phyloP scores from a whole-genome alignment of 2,113 vertebrate species.

The Phaethon lepturus region DNA sequence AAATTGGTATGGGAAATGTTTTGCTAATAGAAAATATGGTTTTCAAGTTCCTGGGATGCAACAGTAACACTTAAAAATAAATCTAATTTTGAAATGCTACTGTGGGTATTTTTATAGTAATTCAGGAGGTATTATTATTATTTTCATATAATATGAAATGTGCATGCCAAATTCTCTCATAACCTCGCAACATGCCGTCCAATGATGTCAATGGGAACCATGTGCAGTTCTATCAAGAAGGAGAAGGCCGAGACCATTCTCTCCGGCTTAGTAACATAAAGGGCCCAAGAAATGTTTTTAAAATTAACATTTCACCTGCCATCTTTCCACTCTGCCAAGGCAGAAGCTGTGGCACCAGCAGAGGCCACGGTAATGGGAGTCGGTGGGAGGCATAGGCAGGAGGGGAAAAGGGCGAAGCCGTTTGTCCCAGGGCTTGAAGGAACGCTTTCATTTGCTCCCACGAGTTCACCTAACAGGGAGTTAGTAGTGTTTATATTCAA shows the following conservation, averaged over 20 bases:
- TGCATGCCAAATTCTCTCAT: not conserved
- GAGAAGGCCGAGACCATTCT: not conserved
- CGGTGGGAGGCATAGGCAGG: not conserved
- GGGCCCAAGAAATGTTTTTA: not conserved
- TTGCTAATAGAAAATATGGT: conserved; percentile 21
- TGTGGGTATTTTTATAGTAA: conserved; percentile 31
- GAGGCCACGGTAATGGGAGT: not conserved
- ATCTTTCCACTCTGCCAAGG: not conserved
- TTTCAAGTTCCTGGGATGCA: conserved; percentile 43
- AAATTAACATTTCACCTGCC: not conserved
- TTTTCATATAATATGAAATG: no score
- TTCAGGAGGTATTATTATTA: not conserved
- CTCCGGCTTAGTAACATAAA: not conserved
- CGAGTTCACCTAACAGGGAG: not conserved
- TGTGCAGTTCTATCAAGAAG: not conserved
- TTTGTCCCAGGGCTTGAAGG: not conserved
- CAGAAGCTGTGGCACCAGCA: not conserved
- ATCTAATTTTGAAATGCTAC: conserved; percentile 55
- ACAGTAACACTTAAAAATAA: conserved; percentile 53
- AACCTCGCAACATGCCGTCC: not conserved
- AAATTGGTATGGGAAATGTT: conserved; percentile 66
- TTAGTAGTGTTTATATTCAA: not conserved
- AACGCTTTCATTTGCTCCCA: not conserved
- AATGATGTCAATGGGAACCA: not conserved
- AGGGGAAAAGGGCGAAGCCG: not conserved